Percentiles rank a stretch among this genome's conserved stretches.
These are phyloP conservation scores for Anthophora plumipes DNA, from an alignment of 2,888 invertebrate genomes.

Conservation along the genomic window DNA sequence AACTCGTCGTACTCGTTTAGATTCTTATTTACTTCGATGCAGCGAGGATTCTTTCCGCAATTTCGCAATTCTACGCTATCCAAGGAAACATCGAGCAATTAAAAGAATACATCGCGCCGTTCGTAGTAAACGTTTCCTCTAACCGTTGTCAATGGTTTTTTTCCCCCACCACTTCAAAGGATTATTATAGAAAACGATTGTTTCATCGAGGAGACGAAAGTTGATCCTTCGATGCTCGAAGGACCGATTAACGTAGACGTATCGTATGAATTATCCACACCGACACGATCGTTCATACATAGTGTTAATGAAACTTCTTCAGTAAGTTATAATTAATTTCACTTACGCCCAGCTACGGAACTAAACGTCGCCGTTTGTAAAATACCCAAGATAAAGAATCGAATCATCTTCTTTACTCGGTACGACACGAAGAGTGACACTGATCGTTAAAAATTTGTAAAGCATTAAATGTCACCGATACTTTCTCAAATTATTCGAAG, in stretches of 20 bases:
- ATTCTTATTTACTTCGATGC: not conserved
- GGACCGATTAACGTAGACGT: too few relatives aligned
- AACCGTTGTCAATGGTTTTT: not conserved
- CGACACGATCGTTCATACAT: too few relatives aligned
- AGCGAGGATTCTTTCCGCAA: not conserved
- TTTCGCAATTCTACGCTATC: not conserved
- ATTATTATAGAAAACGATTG: not conserved
- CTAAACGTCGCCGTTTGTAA: constrained; percentile 41
- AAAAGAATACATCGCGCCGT: not conserved
- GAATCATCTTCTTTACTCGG: constrained; percentile 38
- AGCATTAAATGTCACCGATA: not conserved
- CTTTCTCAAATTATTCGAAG: not conserved
- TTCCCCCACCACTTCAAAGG: not conserved
- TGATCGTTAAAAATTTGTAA: not conserved
- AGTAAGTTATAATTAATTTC: constrained; percentile 4
- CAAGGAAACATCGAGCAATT: not conserved
- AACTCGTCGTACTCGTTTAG: not conserved
- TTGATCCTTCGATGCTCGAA: too few relatives aligned
- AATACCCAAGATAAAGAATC: not conserved
- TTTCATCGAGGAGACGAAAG: too few relatives aligned
- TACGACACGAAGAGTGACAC: not conserved
- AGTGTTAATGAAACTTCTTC: not conserved
- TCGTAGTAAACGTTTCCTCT: not conserved
- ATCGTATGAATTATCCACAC: too few relatives aligned
- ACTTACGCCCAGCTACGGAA: constrained; percentile 71